Percentiles rank a stretch among this genome's conserved stretches.
These are phyloP conservation scores for Rotaria magnacalcarata DNA, from an alignment of 2,888 invertebrate species.

Conservation along the genomic window DNA sequence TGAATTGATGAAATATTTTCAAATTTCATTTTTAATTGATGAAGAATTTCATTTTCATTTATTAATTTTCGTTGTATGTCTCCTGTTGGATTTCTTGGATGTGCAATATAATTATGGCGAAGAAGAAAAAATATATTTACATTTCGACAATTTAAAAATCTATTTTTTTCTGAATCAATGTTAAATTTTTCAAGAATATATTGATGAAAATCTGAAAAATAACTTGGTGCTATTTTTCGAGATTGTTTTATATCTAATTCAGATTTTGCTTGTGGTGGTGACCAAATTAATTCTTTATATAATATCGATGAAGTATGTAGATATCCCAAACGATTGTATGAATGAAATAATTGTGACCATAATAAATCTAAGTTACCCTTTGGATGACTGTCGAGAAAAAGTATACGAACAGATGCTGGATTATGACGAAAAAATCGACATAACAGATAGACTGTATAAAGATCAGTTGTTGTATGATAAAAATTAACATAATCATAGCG, in stretches of 20 bases:
- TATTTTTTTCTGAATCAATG: too few species aligned
- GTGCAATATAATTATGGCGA: constrained; percentile 56
- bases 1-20: constrained; percentile 48
- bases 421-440: constrained; percentile 49
- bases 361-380: constrained; percentile 52
- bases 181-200: neutral
- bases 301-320: constrained; percentile 45
- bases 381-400: constrained; percentile 56
- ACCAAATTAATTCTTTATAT: constrained; percentile 23
- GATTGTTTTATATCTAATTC: neutral
- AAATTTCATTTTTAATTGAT: constrained; percentile 47
- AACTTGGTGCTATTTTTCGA: constrained; percentile 38
- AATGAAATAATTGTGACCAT: constrained; percentile 54
- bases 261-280: constrained; percentile 15
- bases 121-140: constrained; percentile 54
- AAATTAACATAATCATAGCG: constrained; percentile 54
- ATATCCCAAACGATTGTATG: constrained; percentile 50
- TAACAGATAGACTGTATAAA: constrained; percentile 53
- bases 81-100: constrained; percentile 56
- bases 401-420: constrained; percentile 50
- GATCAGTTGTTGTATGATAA: constrained; percentile 54
- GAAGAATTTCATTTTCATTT: constrained; percentile 55
- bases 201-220: neutral
- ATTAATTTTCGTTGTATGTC: constrained; percentile 53
- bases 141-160: constrained; percentile 50